Conservation (phyloP, 2,113 vertebrate species). For the Alligator mississippiensis region DNA sequence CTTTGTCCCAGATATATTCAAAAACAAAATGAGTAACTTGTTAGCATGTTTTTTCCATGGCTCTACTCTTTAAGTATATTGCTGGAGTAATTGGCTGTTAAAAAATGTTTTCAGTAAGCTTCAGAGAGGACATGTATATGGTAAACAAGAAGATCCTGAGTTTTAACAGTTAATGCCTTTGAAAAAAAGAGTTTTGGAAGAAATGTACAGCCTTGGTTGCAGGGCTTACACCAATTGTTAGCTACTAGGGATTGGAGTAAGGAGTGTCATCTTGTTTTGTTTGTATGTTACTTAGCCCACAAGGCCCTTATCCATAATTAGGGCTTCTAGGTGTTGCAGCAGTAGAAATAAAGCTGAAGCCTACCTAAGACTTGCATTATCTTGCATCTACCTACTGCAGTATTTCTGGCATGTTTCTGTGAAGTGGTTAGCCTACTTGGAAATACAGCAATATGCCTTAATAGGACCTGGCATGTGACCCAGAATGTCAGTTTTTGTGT, state of each 20-base stretch:
- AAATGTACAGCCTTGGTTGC: neutral
- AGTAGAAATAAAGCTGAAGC: neutral
- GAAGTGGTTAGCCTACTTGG: neutral
- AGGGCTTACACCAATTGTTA: neutral
- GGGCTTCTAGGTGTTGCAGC: neutral
- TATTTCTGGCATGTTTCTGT: neutral
- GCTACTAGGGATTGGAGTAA: neutral
- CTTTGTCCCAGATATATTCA: neutral
- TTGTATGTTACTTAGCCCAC: neutral
- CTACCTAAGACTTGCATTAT: neutral
- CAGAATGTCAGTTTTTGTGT: neutral
- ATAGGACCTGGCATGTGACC: neutral
- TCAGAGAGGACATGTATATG: neutral
- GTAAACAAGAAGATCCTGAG: neutral
- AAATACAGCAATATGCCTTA: neutral
- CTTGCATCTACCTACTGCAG: neutral
- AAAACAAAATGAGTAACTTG: neutral
- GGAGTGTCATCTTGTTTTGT: neutral
- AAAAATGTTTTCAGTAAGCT: neutral
- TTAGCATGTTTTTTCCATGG: neutral
- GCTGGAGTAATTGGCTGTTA: slow-evolving; percentile 8
- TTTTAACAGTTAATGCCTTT: slow-evolving; percentile 33
- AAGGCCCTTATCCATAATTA: neutral
- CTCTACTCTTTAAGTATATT: neutral
- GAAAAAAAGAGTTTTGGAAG: slow-evolving; percentile 22